These are phyloP conservation scores for Knipowitschia caucasica DNA, from an alignment of 2,797 vertebrate species.

Conservation along the genomic window DNA sequence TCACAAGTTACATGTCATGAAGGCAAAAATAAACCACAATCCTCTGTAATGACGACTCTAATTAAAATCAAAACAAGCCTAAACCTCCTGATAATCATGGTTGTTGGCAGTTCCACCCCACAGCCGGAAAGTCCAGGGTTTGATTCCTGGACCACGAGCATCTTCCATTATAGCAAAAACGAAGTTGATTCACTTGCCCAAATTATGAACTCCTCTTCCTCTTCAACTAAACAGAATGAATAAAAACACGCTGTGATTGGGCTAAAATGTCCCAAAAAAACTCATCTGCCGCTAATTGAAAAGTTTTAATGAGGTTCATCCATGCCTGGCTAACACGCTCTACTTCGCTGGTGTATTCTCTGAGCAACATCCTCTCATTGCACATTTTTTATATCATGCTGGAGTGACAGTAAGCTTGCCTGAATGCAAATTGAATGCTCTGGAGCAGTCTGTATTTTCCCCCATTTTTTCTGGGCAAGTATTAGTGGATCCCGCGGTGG, in stretches of 20 bases:
- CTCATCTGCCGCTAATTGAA: conserved; percentile 67
- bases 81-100: too few species aligned
- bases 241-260: conserved; percentile 48
- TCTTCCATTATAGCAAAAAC: too few species aligned
- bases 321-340: conserved; percentile 43
- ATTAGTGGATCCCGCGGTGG: conserved; percentile 61
- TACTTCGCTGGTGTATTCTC: conserved; percentile 9
- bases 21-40: too few species aligned
- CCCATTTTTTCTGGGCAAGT: conserved; percentile 44
- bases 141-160: too few species aligned
- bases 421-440: conserved; percentile 57
- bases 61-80: too few species aligned
- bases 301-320: conserved; percentile 63
- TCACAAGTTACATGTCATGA: too few species aligned
- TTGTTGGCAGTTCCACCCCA: too few species aligned
- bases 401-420: conserved; percentile 52
- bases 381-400: conserved; percentile 27
- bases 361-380: conserved; percentile 23
- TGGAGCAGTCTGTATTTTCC: conserved; percentile 53
- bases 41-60: too few species aligned
- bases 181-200: conserved; percentile 22
- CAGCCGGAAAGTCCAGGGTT: too few species aligned
- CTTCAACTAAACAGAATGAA: conserved; percentile 59
- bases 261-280: conserved; percentile 53
- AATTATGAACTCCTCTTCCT: conserved; percentile 38